Evolutionary conservation across 1,140 invertebrate species (phyloP).

Genomic region (Marisa cornuarietis): DNA sequence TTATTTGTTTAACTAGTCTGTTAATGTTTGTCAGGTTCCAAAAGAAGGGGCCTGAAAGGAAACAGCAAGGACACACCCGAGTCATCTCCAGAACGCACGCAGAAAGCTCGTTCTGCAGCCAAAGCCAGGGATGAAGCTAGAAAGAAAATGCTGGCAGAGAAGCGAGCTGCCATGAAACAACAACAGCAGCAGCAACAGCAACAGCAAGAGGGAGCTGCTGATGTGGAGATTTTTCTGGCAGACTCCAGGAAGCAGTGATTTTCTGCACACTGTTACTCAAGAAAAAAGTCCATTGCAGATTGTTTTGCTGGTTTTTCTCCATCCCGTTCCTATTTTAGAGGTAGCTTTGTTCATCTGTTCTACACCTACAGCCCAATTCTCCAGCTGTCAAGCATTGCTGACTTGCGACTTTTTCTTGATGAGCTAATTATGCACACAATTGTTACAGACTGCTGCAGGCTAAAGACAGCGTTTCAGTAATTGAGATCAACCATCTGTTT

Average conservation of each 20-base stretch:
- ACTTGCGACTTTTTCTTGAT: no score
- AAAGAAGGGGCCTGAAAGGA: constrained; percentile 45
- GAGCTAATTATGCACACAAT: no score
- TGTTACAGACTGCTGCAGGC: no score
- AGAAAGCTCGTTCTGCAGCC: constrained; percentile 67
- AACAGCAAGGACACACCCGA: constrained; percentile 52
- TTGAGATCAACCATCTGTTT: no score
- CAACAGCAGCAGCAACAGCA: constrained; percentile 51
- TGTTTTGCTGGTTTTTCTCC: no score
- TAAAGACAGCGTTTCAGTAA: no score
- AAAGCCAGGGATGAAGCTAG: constrained; percentile 79
- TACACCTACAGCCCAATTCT: no score
- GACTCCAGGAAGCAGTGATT: constrained; percentile 35
- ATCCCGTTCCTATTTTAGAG: no score
- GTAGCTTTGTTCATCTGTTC: no score
- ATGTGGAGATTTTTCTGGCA: constrained; percentile 58
- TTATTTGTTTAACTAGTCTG: not conserved
- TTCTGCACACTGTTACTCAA: not conserved
- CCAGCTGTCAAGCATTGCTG: no score
- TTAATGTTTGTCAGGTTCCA: constrained; percentile 41
- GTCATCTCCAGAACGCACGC: constrained; percentile 59
- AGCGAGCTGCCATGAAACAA: constrained; percentile 72
- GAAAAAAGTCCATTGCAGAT: no score
- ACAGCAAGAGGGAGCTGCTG: constrained; percentile 15
- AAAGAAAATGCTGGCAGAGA: constrained; percentile 82